These are phyloP conservation scores for Euplagia quadripunctaria DNA, from an alignment of 2,888 invertebrate genomes.

Conservation along the genomic window DNA sequence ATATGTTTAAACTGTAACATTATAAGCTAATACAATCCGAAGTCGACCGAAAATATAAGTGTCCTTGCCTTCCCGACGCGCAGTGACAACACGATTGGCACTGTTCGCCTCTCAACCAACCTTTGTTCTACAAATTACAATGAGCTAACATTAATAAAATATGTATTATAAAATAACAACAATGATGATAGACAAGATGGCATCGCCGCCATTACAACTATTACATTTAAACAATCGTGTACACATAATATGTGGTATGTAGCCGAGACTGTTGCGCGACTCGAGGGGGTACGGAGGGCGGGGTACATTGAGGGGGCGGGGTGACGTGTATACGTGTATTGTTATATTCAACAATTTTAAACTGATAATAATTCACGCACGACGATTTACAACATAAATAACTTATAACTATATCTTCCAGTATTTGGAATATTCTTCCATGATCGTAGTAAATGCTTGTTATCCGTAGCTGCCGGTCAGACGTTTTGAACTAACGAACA, in stretches of 20 bases:
- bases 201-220: slow-evolving; percentile 45
- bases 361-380: slow-evolving; percentile 54
- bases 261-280: slow-evolving; percentile 75
- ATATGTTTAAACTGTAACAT: slow-evolving; percentile 78
- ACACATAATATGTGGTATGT: slow-evolving; percentile 35
- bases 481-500: slow-evolving; percentile 40
- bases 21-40: slow-evolving; percentile 64
- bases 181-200: slow-evolving; percentile 36
- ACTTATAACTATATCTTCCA: slow-evolving; percentile 65
- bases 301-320: slow-evolving; percentile 41
- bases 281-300: slow-evolving; percentile 47
- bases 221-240: slow-evolving; percentile 46
- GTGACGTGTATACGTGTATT: slow-evolving; percentile 33
- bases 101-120: slow-evolving; percentile 56
- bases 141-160: slow-evolving; percentile 54
- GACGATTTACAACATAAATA: slow-evolving; percentile 71
- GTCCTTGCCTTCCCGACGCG: slow-evolving; percentile 45
- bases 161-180: slow-evolving; percentile 39
- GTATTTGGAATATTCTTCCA: slow-evolving; percentile 34
- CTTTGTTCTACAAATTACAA: slow-evolving; percentile 51
- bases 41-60: slow-evolving; percentile 51
- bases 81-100: slow-evolving; percentile 30
- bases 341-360: slow-evolving; percentile 45
- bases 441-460: slow-evolving; percentile 41
- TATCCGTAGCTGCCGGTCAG: slow-evolving; percentile 43